Conservation (phyloP, 2,797 vertebrate genomes). For the Pteronotus mesoamericanus region DNA sequence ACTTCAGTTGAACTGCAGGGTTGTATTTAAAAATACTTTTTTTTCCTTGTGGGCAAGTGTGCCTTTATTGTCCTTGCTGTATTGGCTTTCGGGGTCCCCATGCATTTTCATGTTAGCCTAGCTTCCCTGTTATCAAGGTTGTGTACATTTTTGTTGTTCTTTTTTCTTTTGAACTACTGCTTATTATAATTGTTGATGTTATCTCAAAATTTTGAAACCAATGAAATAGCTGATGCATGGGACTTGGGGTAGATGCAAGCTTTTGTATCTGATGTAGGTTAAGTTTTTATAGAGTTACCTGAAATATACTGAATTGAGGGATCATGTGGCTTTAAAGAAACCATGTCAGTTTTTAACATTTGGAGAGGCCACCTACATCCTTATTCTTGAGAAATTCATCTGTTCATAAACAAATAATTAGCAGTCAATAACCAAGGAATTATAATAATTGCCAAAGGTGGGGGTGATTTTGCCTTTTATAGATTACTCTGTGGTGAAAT, state of each 20-base stretch:
- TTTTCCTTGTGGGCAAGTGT: not conserved
- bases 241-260: not conserved
- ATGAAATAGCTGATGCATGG: not conserved
- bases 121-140: not conserved
- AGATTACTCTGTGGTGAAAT: not conserved
- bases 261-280: not conserved
- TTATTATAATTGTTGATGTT: not conserved
- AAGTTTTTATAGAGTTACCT: not conserved
- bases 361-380: not conserved
- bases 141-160: not conserved
- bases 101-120: not conserved
- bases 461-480: constrained; percentile 1
- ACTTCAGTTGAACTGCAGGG: not conserved
- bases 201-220: constrained; percentile 18
- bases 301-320: not conserved
- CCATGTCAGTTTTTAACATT: not conserved
- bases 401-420: not conserved
- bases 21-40: not conserved
- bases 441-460: constrained; percentile 19
- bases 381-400: not conserved
- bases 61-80: not conserved
- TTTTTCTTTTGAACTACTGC: not conserved
- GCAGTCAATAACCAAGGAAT: not conserved
- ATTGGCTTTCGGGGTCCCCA: not conserved
- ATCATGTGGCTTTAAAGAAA: not conserved